phyloP scores from a whole-genome alignment of 2,113 vertebrate genomes.

The Rostratula benghalensis region DNA sequence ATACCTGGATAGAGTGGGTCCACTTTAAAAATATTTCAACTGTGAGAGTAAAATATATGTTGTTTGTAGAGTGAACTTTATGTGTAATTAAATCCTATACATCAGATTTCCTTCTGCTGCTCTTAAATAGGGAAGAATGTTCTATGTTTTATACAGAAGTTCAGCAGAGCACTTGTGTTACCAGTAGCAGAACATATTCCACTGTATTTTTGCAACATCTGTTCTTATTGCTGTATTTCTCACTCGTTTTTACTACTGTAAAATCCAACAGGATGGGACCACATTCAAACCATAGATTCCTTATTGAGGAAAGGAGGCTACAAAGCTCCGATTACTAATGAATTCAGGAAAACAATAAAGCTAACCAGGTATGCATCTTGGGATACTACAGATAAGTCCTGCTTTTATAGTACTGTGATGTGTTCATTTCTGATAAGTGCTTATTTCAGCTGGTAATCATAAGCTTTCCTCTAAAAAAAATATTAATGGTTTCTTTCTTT shows the following conservation, averaged over 20 bases:
- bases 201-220: background rate
- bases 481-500: background rate
- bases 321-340: constrained; percentile 99
- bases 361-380: constrained; percentile 91
- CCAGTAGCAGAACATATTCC: background rate
- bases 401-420: background rate
- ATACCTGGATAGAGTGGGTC: background rate
- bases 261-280: constrained; percentile 93
- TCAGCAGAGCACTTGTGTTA: background rate
- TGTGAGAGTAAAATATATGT: background rate
- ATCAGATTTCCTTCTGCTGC: background rate
- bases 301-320: constrained; percentile 99
- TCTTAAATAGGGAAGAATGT: background rate
- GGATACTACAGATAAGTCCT: background rate
- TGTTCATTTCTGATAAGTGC: background rate
- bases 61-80: background rate
- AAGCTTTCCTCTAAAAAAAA: background rate
- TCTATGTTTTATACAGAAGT: background rate
- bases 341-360: constrained; percentile 99
- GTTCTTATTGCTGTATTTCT: background rate
- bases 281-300: constrained; percentile 99
- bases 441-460: background rate
- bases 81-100: background rate
- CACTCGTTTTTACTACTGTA: constrained; percentile 41
- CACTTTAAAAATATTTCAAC: background rate